phyloP scores from a whole-genome alignment of 2,113 vertebrate species.

The Alectura lathami region DNA sequence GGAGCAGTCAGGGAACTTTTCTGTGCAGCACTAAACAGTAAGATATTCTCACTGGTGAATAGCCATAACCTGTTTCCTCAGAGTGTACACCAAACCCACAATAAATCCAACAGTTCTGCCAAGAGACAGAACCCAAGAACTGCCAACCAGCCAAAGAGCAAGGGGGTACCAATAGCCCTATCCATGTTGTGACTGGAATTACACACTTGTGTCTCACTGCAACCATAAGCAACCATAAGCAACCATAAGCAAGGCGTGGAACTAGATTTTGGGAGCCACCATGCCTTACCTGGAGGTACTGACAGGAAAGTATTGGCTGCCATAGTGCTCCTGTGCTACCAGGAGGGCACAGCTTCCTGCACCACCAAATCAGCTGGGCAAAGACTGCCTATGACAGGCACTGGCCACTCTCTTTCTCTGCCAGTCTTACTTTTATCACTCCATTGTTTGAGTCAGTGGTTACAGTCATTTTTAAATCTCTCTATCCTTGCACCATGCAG shows the following conservation, averaged over 20 bases:
- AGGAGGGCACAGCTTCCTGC: not conserved
- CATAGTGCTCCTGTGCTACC: not conserved
- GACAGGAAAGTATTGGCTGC: not conserved
- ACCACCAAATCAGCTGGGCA: not conserved
- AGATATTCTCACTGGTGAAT: slow-evolving; percentile 2
- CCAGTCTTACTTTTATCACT: not conserved
- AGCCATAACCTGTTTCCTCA: not conserved
- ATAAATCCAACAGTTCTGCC: not conserved
- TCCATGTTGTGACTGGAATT: not conserved
- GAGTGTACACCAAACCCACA: not conserved
- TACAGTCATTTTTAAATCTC: not conserved
- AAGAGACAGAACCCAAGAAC: not conserved
- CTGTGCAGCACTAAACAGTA: not conserved
- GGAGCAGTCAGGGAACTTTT: slow-evolving; percentile 9
- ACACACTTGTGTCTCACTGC: not conserved
- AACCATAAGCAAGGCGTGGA: not conserved
- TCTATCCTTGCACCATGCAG: not conserved
- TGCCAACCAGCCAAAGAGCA: not conserved
- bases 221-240: no score
- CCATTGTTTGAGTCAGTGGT: not conserved
- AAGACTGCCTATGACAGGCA: not conserved
- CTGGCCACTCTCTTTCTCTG: not conserved
- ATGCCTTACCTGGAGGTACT: not conserved
- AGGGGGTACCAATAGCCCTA: not conserved
- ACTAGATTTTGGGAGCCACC: not conserved